Percentiles rank a stretch among this genome's conserved stretches.
These are phyloP conservation scores for Xiphydria camelus DNA, from an alignment of 2,888 invertebrate species.

Conservation along the genomic window DNA sequence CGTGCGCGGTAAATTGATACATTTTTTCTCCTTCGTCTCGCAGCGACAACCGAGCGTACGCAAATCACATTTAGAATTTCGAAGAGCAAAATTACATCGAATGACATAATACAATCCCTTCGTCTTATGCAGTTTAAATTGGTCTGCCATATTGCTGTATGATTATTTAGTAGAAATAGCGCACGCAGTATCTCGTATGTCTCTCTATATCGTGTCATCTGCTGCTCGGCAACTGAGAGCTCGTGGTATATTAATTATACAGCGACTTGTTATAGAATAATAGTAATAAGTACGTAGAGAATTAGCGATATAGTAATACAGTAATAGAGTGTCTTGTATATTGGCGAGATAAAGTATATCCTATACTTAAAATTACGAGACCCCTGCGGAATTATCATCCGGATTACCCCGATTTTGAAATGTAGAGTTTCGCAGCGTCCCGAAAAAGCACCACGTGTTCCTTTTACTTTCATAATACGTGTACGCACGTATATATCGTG, in stretches of 20 bases:
- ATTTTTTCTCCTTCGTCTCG: no score
- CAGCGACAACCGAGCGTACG: no score
- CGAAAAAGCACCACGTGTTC: constrained; percentile 33
- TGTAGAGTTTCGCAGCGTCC: constrained; percentile 22
- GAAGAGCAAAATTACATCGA: background rate
- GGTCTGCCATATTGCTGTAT: constrained; percentile 14
- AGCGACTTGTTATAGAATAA: constrained; percentile 21
- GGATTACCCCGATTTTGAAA: no score
- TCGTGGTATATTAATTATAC: no score
- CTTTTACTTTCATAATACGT: constrained; percentile 40
- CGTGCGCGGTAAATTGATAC: no score
- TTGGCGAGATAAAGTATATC: no score
- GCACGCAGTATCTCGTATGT: background rate
- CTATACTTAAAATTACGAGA: no score
- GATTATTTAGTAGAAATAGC: constrained; percentile 13
- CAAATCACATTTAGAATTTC: no score
- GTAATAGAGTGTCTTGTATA: background rate
- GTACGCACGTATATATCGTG: constrained; percentile 7
- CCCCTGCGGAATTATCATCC: no score
- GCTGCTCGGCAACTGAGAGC: no score
- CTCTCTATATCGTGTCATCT: constrained; percentile 1
- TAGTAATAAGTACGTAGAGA: constrained; percentile 28
- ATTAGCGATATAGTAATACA: constrained; percentile 21
- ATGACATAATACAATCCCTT: background rate
- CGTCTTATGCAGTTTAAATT: constrained; percentile 10